Base-by-base conservation (phyloP, 2,113 vertebrate species). In the Limnothrissa miodon region DNA sequence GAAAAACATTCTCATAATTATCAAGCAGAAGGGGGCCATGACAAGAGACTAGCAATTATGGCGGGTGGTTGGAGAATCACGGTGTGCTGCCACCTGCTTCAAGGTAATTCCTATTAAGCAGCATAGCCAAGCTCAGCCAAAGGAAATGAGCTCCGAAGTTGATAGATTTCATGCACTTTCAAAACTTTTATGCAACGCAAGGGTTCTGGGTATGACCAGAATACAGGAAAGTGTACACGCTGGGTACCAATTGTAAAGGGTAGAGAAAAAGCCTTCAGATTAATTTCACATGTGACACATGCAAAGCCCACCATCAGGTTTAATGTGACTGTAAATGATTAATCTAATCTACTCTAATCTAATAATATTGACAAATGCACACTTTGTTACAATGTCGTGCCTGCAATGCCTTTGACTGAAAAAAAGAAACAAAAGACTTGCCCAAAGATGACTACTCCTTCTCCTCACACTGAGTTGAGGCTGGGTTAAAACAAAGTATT, bases 101-200 rank as follows among this genome's bases (percentile, higher is more conserved):
- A 74, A 74, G 66, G 66, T 74, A 74, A 74, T 74, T 74, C 66
- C 36, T 74, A 74, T 74, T 74, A 74, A 74, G 33, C 66, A 39
- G 66, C 66, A 74, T 2, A 36, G 59, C 59, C 56, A 21, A 25
- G n/a, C 59, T 25, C n/a, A 25, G 59, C 4, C 25, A 36, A 36
- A 74, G 66, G 66, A 17, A 74, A 74, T 33, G 51, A 74, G 36
- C 10, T 62, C 10, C 10, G n/a, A 62, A 62, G 7, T 62, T 62
- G 59, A 62, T 62, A 11, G 59, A 62, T 62, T 62, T 29, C 59
- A 62, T 8, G 59, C 59, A 62, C 8, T 62, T 62, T 29, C 25
- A 62, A 62, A 62, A 62, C 59, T 62, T 62, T 29, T 29, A 62
- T 62, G 59, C 59, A 62, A 62, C 8, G 59, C 1, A 2, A 29